Conservation (phyloP, 1,140 invertebrate genomes). For the Gryon sp. region DNA sequence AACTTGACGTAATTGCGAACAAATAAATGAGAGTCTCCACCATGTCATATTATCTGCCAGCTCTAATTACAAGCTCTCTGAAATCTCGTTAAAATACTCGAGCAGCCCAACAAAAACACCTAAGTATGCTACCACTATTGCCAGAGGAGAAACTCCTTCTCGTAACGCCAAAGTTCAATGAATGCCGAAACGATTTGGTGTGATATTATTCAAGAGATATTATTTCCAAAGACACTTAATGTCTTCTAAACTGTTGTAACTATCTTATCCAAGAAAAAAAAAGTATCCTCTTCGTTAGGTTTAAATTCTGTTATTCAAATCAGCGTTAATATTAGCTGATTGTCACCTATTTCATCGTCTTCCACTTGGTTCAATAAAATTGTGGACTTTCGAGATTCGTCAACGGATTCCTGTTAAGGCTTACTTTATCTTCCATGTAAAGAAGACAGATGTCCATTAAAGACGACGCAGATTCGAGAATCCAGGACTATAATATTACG, state of each 20-base stretch:
- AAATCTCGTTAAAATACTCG: constrained; percentile 75
- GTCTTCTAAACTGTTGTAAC: constrained; percentile 6
- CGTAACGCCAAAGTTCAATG: constrained; percentile 31
- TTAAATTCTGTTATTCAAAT: constrained; percentile 16
- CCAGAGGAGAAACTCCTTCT: constrained; percentile 7
- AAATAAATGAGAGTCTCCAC: constrained; percentile 58
- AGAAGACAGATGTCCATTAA: constrained; percentile 11
- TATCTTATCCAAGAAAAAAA: constrained; percentile 13
- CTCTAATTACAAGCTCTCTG: constrained; percentile 73
- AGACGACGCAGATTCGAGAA: no score
- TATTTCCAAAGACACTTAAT: constrained; percentile 19
- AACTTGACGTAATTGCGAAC: constrained; percentile 65
- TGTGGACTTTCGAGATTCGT: constrained; percentile 7
- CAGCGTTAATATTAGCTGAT: no score
- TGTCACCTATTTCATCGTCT: no score
- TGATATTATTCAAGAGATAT: background rate
- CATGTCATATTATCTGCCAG: constrained; percentile 61
- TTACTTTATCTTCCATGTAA: constrained; percentile 1
- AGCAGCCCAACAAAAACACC: constrained; percentile 60
- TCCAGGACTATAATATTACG: constrained; percentile 17
- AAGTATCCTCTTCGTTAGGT: constrained; percentile 4
- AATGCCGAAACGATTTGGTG: constrained; percentile 24
- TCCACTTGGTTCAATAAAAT: background rate
- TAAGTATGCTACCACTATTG: constrained; percentile 21
- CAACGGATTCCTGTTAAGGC: background rate